Percentiles rank a stretch among this genome's conserved stretches.
Evolutionary conservation across 2,888 invertebrate species (phyloP).

Genomic region (Nomada goodeniana): DNA sequence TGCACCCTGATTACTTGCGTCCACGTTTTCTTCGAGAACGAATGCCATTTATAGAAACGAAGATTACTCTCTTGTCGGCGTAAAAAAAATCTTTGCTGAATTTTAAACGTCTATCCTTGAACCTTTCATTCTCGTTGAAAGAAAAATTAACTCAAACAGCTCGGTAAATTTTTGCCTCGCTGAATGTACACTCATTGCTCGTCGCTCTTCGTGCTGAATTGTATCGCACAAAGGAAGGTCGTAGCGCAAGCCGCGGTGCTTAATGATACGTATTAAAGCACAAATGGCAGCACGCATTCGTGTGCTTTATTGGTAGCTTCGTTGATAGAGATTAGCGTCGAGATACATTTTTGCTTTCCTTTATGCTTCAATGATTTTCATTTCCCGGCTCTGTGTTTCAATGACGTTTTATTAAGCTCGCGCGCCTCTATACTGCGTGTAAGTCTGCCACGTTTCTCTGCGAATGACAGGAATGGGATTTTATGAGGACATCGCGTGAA

Average conservation of each 20-base stretch:
- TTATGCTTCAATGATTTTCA: conserved; percentile 22
- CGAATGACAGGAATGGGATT: too few relatives aligned
- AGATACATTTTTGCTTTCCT: conserved; percentile 30
- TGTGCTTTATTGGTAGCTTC: not conserved
- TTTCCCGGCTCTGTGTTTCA: not conserved
- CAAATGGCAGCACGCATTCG: conserved; percentile 37
- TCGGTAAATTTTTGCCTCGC: conserved; percentile 27
- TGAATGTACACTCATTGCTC: conserved; percentile 6
- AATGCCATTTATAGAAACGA: too few relatives aligned
- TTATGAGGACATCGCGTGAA: too few relatives aligned
- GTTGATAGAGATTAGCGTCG: conserved; percentile 12
- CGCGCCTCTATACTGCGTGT: too few relatives aligned
- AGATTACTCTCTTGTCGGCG: too few relatives aligned
- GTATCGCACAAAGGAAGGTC: conserved; percentile 50
- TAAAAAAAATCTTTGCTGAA: too few relatives aligned
- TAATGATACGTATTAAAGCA: conserved; percentile 53
- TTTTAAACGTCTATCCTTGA: not conserved
- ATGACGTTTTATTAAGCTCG: not conserved
- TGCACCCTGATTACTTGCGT: too few relatives aligned
- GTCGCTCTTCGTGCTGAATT: conserved; percentile 28
- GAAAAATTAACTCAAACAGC: not conserved
- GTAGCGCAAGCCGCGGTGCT: conserved; percentile 28
- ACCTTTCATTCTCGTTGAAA: not conserved
- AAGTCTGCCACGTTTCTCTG: too few relatives aligned
- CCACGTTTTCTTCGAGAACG: too few relatives aligned